Base-by-base conservation (phyloP, 2,888 invertebrate genomes). In the Drosophila koepferae region DNA sequence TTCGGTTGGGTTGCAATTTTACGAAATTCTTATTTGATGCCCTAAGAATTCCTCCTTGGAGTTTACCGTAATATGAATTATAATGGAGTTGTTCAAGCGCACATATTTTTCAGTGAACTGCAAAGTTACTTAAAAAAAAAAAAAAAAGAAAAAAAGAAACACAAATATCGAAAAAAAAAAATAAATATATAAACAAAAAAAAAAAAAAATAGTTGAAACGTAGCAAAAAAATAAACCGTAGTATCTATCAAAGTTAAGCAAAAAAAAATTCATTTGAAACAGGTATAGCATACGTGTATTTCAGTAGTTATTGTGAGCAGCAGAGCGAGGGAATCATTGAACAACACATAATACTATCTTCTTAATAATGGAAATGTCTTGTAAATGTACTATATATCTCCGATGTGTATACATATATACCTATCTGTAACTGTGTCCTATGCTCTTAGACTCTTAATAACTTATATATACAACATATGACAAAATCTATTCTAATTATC, bases 361-460 rank as follows among this genome's bases (percentile, higher is more conserved):
- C 43, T 53, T 59, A 44, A 70, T 66, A 70, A 41, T 44, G 67
- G 51, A 75, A 76, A 83, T 58, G 66, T 81, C 70, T 71, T 83
- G 87, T 89, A 86, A 89, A 80, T 85, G 90, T 89, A 77, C 80
- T 88, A 88, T 86, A 82, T n/a, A n/a, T n/a, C n/a, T 75, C 55
- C 58, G 58, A 73, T 62, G 69, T 68, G 62, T 59, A 81, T 65
- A 65, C 61, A 60, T 62, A 72, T 53, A 73, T 73, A 68, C 41
- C 59, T 74, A 82, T 74, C 60, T 74, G 72, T 77, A 80, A 78
- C 64, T 67, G 77, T 81, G 81, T 81, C 78, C 87, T 84, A 84
- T 80, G 78, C 76, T 71, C 73, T 74, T 82, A 80, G 89, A 75
- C 56, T 86, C 72, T 73, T 72, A 77, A 65, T 20, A 44, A 62